Evolutionary conservation across 1,140 invertebrate genomes (phyloP), one percentile per base, ranked within the genome.

Genomic region (Stegodyphus dumicola): DNA sequence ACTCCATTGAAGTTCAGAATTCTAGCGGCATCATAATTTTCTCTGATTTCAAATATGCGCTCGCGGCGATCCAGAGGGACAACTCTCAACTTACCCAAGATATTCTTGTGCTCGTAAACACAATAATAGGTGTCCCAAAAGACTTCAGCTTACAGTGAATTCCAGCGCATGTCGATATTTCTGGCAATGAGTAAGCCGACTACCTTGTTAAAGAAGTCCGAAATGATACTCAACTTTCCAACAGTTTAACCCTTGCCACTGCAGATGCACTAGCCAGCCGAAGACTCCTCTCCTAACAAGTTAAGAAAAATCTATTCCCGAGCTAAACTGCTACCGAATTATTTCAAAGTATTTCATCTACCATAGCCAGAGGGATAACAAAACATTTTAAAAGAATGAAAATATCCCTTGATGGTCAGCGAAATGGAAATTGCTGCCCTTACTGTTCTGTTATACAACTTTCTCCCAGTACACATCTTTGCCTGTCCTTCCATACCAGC

Each of bases 331-430:
- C n/a, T 3, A 51, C 70, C 7, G 48, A 49, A 7, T n/a, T 33
- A 3, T 71, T 7, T 71, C 70, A 33, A 49, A 7, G 2, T 33
- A 3, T 71, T 7, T 71, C 70, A 33, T 48, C 70, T 49, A 71
- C 6, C 17, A 51, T 71, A 71, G 6, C 70, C 10, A 71, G 70
- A 71, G 1, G 6, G 1, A 71, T 6, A 9, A 54, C 54, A 7
- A 64, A 76, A 9, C 54, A 76, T 10, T 76, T 76, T 7, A 76
- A 64, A 33, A 9, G 18, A 48, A 76, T 76, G n/a, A 76, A 7
- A 49, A 76, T 76, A 5, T 76, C 74, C 64, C 1, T 56, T 5
- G 74, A 60, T 49, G 6, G 18, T 13, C 74, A 76, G 6, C 54
- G 74, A 60, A 60, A 60, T 60, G 1, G 5, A 1, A 60, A 15